A percentile compares a stretch with the other conserved stretches of the same genome.
Evolutionary conservation across 1,140 invertebrate species (phyloP).

Genomic region (Pemphigus obesinymphae): DNA sequence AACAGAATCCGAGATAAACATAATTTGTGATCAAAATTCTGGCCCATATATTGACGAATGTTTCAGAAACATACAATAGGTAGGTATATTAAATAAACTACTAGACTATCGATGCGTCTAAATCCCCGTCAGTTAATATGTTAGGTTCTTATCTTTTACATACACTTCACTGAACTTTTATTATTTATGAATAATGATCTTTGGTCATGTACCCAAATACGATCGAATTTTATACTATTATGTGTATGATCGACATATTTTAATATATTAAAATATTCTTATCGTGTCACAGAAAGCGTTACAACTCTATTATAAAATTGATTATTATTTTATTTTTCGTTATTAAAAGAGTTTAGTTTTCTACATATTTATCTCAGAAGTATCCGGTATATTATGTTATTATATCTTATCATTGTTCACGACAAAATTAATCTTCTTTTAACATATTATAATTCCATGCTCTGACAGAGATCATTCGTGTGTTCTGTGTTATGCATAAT

Average conservation of each 20-base stretch:
- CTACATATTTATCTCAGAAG: no score
- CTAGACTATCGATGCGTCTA: background rate
- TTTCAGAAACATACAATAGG: background rate
- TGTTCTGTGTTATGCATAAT: no score
- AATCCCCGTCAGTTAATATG: background rate
- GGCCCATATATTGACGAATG: background rate
- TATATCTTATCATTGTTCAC: no score
- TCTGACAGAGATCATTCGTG: no score
- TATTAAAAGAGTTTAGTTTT: no score
- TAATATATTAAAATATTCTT: background rate
- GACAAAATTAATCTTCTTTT: no score
- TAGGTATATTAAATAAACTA: no score
- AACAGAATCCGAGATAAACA: background rate
- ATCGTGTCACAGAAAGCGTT: background rate
- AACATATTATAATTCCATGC: no score
- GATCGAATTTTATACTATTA: background rate
- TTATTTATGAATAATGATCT: constrained; percentile 16
- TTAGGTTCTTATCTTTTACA: constrained; percentile 1
- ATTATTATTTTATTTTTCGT: background rate
- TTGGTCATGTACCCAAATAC: background rate
- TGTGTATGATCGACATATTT: background rate
- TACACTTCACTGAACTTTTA: constrained; percentile 7
- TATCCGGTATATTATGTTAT: no score
- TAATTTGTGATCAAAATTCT: background rate
- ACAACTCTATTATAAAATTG: background rate